These are phyloP conservation scores for Anguilla pacifica DNA, from an alignment of 2,797 vertebrate species.

Conservation along the genomic window DNA sequence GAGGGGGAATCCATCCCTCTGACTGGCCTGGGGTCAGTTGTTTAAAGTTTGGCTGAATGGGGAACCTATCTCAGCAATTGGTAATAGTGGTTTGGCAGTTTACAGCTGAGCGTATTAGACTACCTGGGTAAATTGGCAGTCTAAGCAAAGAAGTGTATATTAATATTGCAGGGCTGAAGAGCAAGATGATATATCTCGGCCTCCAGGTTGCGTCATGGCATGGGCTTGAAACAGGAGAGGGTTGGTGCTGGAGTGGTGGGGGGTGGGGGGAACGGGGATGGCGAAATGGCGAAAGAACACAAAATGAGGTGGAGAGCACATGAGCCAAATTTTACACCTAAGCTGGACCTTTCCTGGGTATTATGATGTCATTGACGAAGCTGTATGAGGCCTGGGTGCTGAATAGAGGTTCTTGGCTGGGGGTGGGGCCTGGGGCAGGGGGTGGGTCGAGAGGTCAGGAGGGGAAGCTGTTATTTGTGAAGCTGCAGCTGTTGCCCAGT, in stretches of 20 bases:
- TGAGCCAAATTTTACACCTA: neutral
- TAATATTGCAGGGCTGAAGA: neutral
- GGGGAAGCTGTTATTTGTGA: conserved; percentile 26
- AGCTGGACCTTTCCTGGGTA: neutral
- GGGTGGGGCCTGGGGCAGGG: neutral
- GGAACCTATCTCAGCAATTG: too few species aligned
- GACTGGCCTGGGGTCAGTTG: too few species aligned
- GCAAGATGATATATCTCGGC: neutral
- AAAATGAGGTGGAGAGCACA: neutral
- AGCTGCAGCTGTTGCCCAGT: conserved; percentile 38
- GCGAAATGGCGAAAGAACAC: neutral
- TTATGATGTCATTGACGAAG: conserved; percentile 22
- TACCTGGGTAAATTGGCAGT: neutral
- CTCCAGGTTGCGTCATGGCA: neutral
- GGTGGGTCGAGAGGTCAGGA: neutral
- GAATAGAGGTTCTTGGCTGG: neutral
- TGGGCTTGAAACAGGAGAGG: neutral
- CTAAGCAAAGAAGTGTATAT: neutral
- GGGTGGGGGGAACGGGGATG: neutral
- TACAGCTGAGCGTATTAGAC: too few species aligned
- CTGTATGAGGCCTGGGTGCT: neutral
- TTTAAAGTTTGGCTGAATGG: too few species aligned
- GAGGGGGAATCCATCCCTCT: too few species aligned
- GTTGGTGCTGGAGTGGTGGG: neutral
- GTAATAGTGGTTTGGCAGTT: too few species aligned